Percentiles rank a stretch among this genome's conserved stretches.
phyloP scores from a whole-genome alignment of 2,888 invertebrate genomes.

The Acronicta psi region DNA sequence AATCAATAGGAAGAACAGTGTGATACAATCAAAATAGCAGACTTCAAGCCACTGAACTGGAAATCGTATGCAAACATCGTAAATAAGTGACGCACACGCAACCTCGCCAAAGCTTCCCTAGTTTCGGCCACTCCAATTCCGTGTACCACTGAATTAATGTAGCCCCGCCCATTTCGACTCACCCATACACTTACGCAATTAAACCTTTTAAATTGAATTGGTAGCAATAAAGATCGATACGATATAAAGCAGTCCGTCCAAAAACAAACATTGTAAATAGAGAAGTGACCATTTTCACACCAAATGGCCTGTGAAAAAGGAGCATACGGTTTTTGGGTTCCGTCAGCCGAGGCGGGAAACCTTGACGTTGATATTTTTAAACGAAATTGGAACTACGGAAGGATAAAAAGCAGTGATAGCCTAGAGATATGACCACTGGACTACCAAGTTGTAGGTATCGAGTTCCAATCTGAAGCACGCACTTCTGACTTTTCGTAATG shows the following conservation, averaged over 20 bases:
- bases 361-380: too few relatives aligned
- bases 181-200: conserved; percentile 42
- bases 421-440: too few relatives aligned
- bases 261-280: conserved; percentile 72
- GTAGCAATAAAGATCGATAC: conserved; percentile 67
- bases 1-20: too few relatives aligned
- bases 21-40: neutral
- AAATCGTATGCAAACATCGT: neutral
- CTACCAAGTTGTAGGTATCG: too few relatives aligned
- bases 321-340: conserved; percentile 66
- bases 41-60: neutral
- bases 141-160: conserved; percentile 20
- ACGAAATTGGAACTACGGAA: too few relatives aligned
- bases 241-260: conserved; percentile 66
- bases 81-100: neutral
- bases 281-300: conserved; percentile 71
- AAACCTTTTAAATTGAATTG: conserved; percentile 71
- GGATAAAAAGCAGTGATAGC: too few relatives aligned
- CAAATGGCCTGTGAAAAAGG: conserved; percentile 80
- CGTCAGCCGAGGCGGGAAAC: neutral
- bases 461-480: too few relatives aligned
- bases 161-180: conserved; percentile 39
- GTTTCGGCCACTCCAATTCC: conserved; percentile 26
- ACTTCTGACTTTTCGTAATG: too few relatives aligned
- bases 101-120: conserved; percentile 13